Evolutionary conservation across 2,888 invertebrate species (phyloP), one percentile per base, ranked within the genome.

Genomic region (Amiota communis): DNA sequence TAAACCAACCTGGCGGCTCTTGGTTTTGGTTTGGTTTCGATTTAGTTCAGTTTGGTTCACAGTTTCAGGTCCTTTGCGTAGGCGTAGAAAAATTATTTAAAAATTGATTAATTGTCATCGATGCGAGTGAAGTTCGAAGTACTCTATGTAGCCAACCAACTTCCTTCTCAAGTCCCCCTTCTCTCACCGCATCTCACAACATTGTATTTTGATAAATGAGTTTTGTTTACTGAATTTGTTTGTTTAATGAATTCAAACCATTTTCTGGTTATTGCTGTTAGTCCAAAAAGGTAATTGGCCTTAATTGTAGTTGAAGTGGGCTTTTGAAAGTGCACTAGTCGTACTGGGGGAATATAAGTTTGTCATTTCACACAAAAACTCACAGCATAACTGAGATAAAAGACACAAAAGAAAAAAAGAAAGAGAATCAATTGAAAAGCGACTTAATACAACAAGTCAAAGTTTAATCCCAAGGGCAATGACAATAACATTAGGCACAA

Each of bases 91-190:
- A 77, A 80, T 75, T 80, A 79, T 76, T 74, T 76, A 77, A 76
- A 75, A 75, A 76, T 80, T 83, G 82, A 84, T 78, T 78, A 83
- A 84, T 81, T 83, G 78, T 68, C 67, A 72, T 46, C 49, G 61
- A 71, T 53, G 51, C n/a, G 53, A n/a, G n/a, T 53, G n/a, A n/a
- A n/a, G 6, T 53, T 53, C n/a, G 53, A 36, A 36, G 36, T 36
- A 36, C 4, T 36, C 36, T 36, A 36, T 23, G 36, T 36, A 36
- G 1, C 4, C 8, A 36, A 6, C 36, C 36, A 36, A 2, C 36
- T 36, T 6, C 23, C 23, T 36, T 36, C 36, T 36, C 36, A 2
- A 36, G 36, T 36, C 36, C 6, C 36, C 3, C 8, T 6, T 36
- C 36, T 0, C 6, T 36, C 36, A 36, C 6, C 36, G 6, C 36